A percentile compares a stretch with the other conserved stretches of the same genome.
These are phyloP conservation scores for Nymphicus hollandicus DNA, from an alignment of 2,113 vertebrate genomes.

Conservation along the genomic window DNA sequence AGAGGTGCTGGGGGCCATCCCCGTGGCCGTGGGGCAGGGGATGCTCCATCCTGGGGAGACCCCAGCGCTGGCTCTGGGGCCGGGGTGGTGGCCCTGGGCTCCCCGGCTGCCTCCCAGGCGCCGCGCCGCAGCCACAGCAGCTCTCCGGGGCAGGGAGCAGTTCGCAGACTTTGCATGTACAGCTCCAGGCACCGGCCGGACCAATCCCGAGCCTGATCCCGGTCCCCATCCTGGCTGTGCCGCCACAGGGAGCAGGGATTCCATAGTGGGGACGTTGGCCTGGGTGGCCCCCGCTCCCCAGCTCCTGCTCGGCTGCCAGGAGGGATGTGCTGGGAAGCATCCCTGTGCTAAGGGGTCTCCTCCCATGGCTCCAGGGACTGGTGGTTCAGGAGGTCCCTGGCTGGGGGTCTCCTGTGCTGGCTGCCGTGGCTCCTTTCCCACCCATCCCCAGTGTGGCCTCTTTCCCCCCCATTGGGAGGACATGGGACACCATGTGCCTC, in stretches of 20 bases:
- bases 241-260: background rate
- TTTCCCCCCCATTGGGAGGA: rapidly evolving
- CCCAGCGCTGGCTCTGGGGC: rapidly evolving
- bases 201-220: background rate
- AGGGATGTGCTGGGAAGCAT: background rate
- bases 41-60: background rate
- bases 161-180: background rate
- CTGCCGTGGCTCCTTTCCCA: background rate
- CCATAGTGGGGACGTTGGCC: background rate
- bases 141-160: background rate
- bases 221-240: rapidly evolving
- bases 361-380: background rate
- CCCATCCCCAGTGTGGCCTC: rapidly evolving
- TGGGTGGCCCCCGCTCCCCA: background rate
- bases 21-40: rapidly evolving
- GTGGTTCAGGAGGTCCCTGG: background rate
- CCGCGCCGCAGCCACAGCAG: rapidly evolving
- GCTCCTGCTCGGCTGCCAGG: rapidly evolving
- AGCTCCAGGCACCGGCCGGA: background rate
- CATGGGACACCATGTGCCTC: background rate
- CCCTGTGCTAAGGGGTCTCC: rapidly evolving
- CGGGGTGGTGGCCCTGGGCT: background rate
- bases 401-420: background rate
- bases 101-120: background rate
- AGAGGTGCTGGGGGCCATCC: background rate